Base-by-base conservation (phyloP, 2,888 invertebrate species). In the Magallana nippona region DNA sequence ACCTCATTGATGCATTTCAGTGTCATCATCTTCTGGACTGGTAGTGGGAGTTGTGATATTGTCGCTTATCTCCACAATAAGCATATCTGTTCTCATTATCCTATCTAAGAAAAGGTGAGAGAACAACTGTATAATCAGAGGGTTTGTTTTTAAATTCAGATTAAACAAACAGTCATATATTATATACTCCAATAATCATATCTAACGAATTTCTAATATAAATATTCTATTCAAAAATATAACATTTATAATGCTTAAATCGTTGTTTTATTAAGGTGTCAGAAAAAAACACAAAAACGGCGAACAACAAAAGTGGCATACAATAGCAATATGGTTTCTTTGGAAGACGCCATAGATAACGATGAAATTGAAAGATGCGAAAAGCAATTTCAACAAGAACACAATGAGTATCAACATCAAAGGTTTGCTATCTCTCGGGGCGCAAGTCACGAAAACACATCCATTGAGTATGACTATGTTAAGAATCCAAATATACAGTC, bases 331-430 rank as follows among this genome's bases (percentile, higher is more conserved):
- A 13, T 22, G 27, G 63, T 63, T 63, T 22, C 63, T 27, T 13
- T 63, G 15, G 63, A 63, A 2, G 27, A 63, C 27, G 63, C 13
- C 10, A 19, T 19, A 19, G 22, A 63, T 27, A 63, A 63, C 27
- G 22, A 63, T 13, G 63, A 63, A 27, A 63, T 63, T 63, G 63
- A 63, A 27, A 32, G 63, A 63, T 63, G 63, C 27, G 63, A 63
- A 15, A 63, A 15, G 19, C 63, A 63, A 27, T 27, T 63, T 22
- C 44, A 63, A 13, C 22, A 27, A 63, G 13, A 2, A 13, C 27
- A 63, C 63, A 22, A 11, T 63, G 13, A 27, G 13, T 0, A 22
- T 13, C 63, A 11, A 10, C 22, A 63, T 1, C 63, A 44, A 8
- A 0, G 63, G 13, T 63, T 27, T 27, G 22, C 63, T 2, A 22